Base-by-base conservation (phyloP, 1,140 invertebrate genomes). In the Charaxes varanes region DNA sequence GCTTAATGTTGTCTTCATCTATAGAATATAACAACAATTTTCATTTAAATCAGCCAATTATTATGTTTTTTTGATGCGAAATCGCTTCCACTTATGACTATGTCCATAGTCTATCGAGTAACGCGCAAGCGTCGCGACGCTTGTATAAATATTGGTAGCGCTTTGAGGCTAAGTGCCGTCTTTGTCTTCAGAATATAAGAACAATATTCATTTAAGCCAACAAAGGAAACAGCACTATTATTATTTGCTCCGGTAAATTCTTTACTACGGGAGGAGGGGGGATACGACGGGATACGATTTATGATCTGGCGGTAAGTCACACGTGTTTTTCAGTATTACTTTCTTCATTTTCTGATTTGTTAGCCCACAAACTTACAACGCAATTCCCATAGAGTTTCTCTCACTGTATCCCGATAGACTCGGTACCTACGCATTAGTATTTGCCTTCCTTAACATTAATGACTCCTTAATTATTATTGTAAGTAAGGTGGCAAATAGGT, bases 141-240 rank as follows among this genome's bases (percentile, higher is more conserved):
- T 68, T 71, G 61, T 63, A 68, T 69, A 79, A 78, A 74, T 67
- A 78, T 78, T 72, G 64, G 61, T 67, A 59, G 52, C 65, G 62
- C 63, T 64, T 62, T 55, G 62, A 62, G 54, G 55, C 64, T 64
- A 70, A 74, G 62, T 65, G 62, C 60, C 62, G 69, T 58, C 63
- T 74, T 73, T 76, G 69, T 71, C 59, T 65, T 55, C 33, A 46
- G 68, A 74, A 76, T 79, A 79, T 76, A 73, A 76, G 71, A 79
- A 79, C 70, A 79, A 79, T 71, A 74, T 52, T 73, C 69, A 76
- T 79, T 79, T 72, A 61, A 60, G 35, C 16, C 52, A 64, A 74
- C 71, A 72, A 73, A 71, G 63, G 61, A 58, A 62, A n/a, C 43
- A 51, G 36, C 41, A 41, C 37, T 37, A 37, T 33, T 42, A 12